A percentile compares a stretch with the other conserved stretches of the same genome.
phyloP scores from a whole-genome alignment of 2,113 vertebrate genomes.

The Nansenia antarctica region DNA sequence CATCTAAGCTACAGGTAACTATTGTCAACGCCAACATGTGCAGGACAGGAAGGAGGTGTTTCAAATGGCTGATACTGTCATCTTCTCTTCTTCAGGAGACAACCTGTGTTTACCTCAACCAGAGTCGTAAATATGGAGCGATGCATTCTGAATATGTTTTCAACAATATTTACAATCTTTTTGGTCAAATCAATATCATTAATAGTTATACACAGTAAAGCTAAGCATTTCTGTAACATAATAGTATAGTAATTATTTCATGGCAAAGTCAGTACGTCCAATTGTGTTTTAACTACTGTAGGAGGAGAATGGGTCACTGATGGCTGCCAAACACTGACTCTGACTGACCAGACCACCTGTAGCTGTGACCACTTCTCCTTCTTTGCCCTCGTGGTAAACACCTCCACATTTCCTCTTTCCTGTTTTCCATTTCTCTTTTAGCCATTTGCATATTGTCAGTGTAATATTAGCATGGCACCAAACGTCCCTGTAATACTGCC shows the following conservation, averaged over 20 bases:
- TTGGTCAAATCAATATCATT: neutral
- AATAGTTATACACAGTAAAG: neutral
- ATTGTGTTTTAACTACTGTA: neutral
- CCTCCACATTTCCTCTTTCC: neutral
- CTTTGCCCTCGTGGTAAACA: constrained; percentile 1
- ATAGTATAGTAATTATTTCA: neutral
- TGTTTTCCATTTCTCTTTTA: neutral
- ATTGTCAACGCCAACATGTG: neutral
- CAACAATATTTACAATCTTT: neutral
- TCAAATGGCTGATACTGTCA: neutral
- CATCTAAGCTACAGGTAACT: neutral
- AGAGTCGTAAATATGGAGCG: neutral
- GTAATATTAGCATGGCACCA: too few relatives aligned
- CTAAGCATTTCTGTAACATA: neutral
- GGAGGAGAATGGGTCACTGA: neutral
- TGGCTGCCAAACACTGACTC: neutral
- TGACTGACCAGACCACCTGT: neutral
- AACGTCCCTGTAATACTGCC: neutral
- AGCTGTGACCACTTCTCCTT: constrained; percentile 4
- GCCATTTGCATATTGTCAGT: neutral
- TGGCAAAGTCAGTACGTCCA: neutral
- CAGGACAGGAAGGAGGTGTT: neutral
- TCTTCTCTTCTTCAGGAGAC: neutral
- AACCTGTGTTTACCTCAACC: neutral
- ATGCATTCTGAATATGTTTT: neutral